Evolutionary conservation across 2,797 vertebrate genomes (phyloP), one percentile per base, ranked within the genome.

Genomic region (Etheostoma perlongum): DNA sequence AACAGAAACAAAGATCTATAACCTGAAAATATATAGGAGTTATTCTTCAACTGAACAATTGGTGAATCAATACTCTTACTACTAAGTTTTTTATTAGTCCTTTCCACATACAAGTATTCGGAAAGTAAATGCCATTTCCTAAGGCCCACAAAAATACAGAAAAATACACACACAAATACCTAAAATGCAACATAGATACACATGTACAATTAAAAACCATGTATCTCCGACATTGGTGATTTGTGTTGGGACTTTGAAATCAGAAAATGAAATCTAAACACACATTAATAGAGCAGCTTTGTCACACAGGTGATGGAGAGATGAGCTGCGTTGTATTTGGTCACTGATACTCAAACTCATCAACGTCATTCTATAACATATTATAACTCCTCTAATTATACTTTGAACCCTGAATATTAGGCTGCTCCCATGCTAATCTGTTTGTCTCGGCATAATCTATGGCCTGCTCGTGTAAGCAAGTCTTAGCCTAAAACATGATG

Each of bases 381-480:
- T n/a, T n/a, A n/a, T n/a, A n/a, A n/a, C n/a, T 81, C 59, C 69
- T 90, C 83, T 94, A 89, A 93, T 93, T 88, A 82, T 85, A 74
- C 87, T 88, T 91, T 93, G 92, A 93, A 88, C 92, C 85, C 88
- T 91, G 36, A 90, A 93, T 93, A 91, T 93, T 84, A 93, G 84
- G 76, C 80, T 86, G 82, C 85, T 89, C 83, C 76, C 73, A n/a
- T 69, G 79, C 75, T 95, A 94, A 95, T 95, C 94, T 91, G 59
- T 91, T 88, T 91, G 91, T 92, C 89, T 90, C 88, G 88, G 83
- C 74, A 85, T 94, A 95, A 95, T 95, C 95, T 94, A 94, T 94
- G 92, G 89, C 88, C 90, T 94, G 95, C 94, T 90, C 90, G 16
- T 91, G 93, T 95, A 91, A 95, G 95, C 95, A 95, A 84, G 93